These are phyloP conservation scores for Sander lucioperca DNA, from an alignment of 2,113 vertebrate genomes.

Conservation along the genomic window DNA sequence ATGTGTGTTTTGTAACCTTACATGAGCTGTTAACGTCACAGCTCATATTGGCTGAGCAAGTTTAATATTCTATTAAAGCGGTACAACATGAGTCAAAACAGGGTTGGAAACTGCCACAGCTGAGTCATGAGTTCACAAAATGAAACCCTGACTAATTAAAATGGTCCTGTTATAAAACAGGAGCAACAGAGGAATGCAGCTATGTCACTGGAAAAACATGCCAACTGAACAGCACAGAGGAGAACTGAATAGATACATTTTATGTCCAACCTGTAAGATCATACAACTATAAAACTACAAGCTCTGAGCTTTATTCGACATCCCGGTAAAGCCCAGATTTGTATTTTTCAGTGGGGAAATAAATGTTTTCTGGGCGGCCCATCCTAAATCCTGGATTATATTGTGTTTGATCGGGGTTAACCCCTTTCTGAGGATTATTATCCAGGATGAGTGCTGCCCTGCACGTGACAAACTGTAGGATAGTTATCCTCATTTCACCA, in stretches of 20 bases:
- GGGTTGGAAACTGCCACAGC: neutral
- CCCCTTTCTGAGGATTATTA: constrained; percentile 72
- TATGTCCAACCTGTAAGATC: constrained; percentile 21
- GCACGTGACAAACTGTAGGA: constrained; percentile 54
- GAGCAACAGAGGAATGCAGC: constrained; percentile 22
- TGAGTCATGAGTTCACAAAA: constrained; percentile 45
- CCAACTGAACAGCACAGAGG: constrained; percentile 6
- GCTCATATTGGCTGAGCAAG: neutral
- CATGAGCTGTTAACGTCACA: constrained; percentile 14
- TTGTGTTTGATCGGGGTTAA: constrained; percentile 76
- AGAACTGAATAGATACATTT: constrained; percentile 16
- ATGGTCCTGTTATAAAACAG: constrained; percentile 35
- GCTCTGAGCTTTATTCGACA: constrained; percentile 40
- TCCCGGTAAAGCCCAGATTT: constrained; percentile 64
- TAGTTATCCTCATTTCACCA: constrained; percentile 46
- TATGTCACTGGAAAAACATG: constrained; percentile 9
- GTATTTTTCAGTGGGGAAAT: constrained; percentile 34
- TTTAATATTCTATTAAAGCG: constrained; percentile 15
- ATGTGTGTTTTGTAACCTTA: constrained; percentile 44
- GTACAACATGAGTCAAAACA: constrained; percentile 34
- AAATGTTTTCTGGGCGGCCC: constrained; percentile 61
- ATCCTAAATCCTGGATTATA: constrained; percentile 77
- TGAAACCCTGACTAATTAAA: constrained; percentile 34
- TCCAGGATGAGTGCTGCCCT: constrained; percentile 35
- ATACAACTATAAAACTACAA: constrained; percentile 29